These are phyloP conservation scores for Microdon myrmicae DNA, from an alignment of 2,888 invertebrate species.

Conservation along the genomic window DNA sequence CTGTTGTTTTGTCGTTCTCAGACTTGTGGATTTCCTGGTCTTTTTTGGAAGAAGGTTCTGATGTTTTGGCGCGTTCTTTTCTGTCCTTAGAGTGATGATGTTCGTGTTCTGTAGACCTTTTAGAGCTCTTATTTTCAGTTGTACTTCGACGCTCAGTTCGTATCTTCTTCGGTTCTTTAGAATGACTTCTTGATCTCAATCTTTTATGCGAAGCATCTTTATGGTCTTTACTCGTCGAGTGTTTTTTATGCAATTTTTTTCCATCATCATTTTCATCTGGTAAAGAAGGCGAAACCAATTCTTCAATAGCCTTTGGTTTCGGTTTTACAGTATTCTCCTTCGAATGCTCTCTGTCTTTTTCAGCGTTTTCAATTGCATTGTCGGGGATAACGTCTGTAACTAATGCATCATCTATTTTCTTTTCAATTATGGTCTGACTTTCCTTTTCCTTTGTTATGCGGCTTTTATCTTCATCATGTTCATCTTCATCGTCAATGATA, in stretches of 20 bases:
- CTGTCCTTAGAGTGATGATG: too few species aligned
- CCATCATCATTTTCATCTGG: conserved; percentile 37
- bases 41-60: neutral
- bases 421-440: conserved; percentile 9
- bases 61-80: neutral
- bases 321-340: conserved; percentile 1
- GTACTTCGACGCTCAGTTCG: too few species aligned
- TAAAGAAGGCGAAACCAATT: neutral
- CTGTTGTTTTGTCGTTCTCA: conserved; percentile 1
- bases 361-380: neutral
- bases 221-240: too few species aligned
- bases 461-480: conserved; percentile 23
- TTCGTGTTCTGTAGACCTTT: too few species aligned
- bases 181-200: too few species aligned
- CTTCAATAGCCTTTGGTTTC: neutral
- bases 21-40: neutral
- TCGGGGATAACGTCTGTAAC: neutral
- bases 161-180: too few species aligned
- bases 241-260: conserved; percentile 22
- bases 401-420: neutral
- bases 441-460: conserved; percentile 1
- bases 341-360: neutral
- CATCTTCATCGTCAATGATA: conserved; percentile 20
- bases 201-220: too few species aligned
- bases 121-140: too few species aligned